Percentiles rank a stretch among this genome's conserved stretches.
Evolutionary conservation across 1,140 invertebrate species (phyloP).

Genomic region (Leguminivora glycinivorella): DNA sequence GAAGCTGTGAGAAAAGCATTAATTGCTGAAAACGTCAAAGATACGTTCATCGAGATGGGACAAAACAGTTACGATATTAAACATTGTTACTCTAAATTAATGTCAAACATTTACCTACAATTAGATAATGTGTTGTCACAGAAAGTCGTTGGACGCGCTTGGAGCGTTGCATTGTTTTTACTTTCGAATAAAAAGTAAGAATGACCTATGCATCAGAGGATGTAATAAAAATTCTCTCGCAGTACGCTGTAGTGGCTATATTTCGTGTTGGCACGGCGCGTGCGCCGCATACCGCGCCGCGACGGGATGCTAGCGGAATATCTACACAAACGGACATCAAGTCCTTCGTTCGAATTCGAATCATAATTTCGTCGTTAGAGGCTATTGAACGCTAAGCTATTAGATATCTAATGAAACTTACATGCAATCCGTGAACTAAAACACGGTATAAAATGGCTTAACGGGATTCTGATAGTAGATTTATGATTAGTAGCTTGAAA

Average conservation of each 20-base stretch:
- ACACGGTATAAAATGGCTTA: not conserved
- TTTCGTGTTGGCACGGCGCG: constrained; percentile 20
- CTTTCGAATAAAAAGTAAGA: constrained; percentile 28
- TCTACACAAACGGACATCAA: constrained; percentile 1
- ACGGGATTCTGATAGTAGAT: not conserved
- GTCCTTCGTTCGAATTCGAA: constrained; percentile 3
- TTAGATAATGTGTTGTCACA: not conserved
- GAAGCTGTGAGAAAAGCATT: constrained; percentile 10
- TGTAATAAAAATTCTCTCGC: constrained; percentile 24
- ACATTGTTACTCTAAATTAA: not conserved
- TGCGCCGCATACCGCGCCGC: constrained; percentile 11
- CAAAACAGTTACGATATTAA: not conserved
- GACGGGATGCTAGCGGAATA: constrained; percentile 14
- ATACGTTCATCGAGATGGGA: not conserved
- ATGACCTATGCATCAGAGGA: constrained; percentile 24
- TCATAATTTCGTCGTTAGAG: not conserved
- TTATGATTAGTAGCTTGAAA: too few relatives aligned
- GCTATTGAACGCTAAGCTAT: constrained; percentile 5
- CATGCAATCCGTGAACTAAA: not conserved
- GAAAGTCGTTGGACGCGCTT: not conserved
- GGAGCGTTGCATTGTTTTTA: constrained; percentile 12
- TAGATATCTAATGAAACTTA: not conserved
- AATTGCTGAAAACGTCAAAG: constrained; percentile 13
- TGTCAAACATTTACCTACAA: not conserved
- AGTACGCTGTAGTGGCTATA: constrained; percentile 18